These are phyloP conservation scores for Sebastes diploproa DNA, from an alignment of 2,797 vertebrate genomes.

Conservation along the genomic window DNA sequence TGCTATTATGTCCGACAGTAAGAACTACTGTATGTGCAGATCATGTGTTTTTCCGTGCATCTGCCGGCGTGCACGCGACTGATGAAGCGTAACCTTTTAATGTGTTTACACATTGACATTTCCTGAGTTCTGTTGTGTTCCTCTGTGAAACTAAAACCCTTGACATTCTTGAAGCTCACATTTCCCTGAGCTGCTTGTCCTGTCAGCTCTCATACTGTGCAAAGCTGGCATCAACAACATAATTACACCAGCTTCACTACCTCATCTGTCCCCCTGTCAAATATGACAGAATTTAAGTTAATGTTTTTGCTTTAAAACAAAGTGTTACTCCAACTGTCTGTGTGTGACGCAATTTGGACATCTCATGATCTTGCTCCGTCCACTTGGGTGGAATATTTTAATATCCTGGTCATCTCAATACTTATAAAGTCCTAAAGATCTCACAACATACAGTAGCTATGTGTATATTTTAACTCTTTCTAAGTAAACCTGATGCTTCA, in stretches of 20 bases:
- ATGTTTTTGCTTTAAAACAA: slow-evolving; percentile 38
- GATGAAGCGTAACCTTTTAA: slow-evolving; percentile 71
- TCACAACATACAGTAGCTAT: neutral
- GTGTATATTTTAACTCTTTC: neutral
- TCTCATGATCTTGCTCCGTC: neutral
- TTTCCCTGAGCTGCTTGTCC: slow-evolving; percentile 50
- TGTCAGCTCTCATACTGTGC: slow-evolving; percentile 39
- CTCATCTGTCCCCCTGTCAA: slow-evolving; percentile 55
- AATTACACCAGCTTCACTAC: slow-evolving; percentile 54
- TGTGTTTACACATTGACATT: slow-evolving; percentile 74
- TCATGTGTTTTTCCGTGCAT: slow-evolving; percentile 19
- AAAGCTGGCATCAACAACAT: slow-evolving; percentile 50
- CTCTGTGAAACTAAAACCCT: slow-evolving; percentile 58
- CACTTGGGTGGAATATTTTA: neutral
- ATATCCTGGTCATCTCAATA: neutral
- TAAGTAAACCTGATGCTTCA: neutral
- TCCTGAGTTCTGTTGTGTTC: slow-evolving; percentile 56
- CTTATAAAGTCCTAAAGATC: neutral
- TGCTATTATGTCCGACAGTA: neutral
- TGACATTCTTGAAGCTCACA: slow-evolving; percentile 68
- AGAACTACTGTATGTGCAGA: slow-evolving; percentile 1
- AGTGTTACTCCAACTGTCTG: neutral
- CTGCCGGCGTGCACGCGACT: slow-evolving; percentile 27
- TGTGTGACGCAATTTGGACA: neutral
- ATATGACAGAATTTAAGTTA: slow-evolving; percentile 3